These are phyloP conservation scores for Drosophila kurseongensis DNA, from an alignment of 1,140 invertebrate species.

Conservation along the genomic window DNA sequence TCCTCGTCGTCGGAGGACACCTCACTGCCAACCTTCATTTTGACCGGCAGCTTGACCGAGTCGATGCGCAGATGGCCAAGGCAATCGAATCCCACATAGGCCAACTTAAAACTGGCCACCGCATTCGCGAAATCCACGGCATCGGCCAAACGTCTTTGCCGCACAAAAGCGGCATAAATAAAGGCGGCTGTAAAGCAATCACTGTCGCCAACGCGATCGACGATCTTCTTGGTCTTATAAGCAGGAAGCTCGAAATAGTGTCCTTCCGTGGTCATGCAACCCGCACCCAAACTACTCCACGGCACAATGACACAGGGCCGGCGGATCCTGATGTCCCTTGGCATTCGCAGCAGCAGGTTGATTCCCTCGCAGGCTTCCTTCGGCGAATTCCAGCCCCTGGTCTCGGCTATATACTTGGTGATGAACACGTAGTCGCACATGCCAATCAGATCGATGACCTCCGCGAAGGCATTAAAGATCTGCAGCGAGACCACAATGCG, in stretches of 20 bases:
- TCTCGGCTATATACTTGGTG: conserved; percentile 81
- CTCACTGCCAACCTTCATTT: too few species aligned
- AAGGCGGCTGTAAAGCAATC: conserved; percentile 88
- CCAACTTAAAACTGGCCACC: conserved; percentile 88
- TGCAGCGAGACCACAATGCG: conserved; percentile 86
- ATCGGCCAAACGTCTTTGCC: conserved; percentile 6
- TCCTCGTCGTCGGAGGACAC: conserved; percentile 9
- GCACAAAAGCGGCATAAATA: conserved; percentile 84
- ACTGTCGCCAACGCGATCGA: conserved; percentile 89
- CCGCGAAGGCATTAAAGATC: conserved; percentile 86
- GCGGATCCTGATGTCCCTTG: conserved; percentile 13
- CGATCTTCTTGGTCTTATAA: conserved; percentile 85
- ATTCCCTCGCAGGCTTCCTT: conserved; percentile 24
- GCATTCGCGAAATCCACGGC: conserved; percentile 87
- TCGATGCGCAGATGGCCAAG: conserved; percentile 15
- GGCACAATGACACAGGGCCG: conserved; percentile 86
- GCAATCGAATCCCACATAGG: conserved; percentile 85
- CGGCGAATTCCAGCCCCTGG: conserved; percentile 23
- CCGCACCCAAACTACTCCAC: conserved; percentile 88
- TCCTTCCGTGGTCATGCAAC: conserved; percentile 85
- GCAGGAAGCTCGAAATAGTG: conserved; percentile 85
- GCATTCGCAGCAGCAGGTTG: conserved; percentile 23
- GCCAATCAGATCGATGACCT: conserved; percentile 66
- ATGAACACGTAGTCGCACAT: conserved; percentile 87
- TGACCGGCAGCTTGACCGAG: not conserved